Evolutionary conservation across 2,888 invertebrate species (phyloP).

Genomic region (Ornithoptera alexandrae): DNA sequence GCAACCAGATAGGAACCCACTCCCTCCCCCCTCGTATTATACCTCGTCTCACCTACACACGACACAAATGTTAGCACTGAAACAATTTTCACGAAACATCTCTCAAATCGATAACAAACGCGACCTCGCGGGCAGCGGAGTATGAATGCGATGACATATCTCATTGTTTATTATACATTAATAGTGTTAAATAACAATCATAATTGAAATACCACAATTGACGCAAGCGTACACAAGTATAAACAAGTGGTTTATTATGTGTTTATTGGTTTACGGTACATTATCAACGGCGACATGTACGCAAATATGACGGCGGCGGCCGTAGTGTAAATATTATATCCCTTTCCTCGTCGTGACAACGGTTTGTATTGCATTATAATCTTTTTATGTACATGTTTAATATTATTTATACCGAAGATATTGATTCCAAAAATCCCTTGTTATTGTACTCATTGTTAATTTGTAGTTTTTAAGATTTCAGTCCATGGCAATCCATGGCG

Average conservation of each 20-base stretch:
- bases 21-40: conserved; percentile 41
- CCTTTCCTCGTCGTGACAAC: conserved; percentile 59
- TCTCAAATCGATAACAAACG: conserved; percentile 56
- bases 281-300: conserved; percentile 70
- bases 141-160: conserved; percentile 48
- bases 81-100: conserved; percentile 67
- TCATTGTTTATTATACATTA: conserved; percentile 24
- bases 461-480: no score
- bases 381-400: no score
- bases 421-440: no score
- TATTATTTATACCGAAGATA: no score
- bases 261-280: conserved; percentile 65
- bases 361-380: no score
- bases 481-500: no score
- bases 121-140: conserved; percentile 43
- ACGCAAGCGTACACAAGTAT: conserved; percentile 49
- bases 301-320: conserved; percentile 55
- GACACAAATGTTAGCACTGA: conserved; percentile 63
- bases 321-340: conserved; percentile 67
- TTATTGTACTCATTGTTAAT: no score
- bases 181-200: conserved; percentile 42
- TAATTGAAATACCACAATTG: conserved; percentile 57
- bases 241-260: conserved; percentile 48
- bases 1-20: conserved; percentile 63
- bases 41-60: conserved; percentile 49